Conservation (phyloP, 1,140 invertebrate genomes). For the Ceratina calcarata region DNA sequence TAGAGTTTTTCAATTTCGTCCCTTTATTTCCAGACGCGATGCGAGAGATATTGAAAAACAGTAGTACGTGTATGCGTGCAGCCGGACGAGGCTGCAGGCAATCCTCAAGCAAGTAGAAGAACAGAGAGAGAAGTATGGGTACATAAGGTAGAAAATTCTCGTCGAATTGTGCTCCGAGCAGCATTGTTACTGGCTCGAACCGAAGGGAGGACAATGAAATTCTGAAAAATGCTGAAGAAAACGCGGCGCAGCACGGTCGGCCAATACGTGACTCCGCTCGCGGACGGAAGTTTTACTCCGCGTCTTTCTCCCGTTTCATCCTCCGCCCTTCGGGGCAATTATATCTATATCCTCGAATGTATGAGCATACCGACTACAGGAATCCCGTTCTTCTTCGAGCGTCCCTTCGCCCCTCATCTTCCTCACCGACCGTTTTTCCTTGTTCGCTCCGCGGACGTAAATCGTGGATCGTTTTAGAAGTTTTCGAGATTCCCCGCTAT, state of each 20-base stretch:
- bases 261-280: conserved; percentile 32
- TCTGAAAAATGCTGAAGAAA: conserved; percentile 51
- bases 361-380: conserved; percentile 16
- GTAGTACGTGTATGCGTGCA: neutral
- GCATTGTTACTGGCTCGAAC: conserved; percentile 55
- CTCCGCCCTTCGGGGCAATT: conserved; percentile 46
- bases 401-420: neutral
- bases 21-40: neutral
- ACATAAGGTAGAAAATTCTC: conserved; percentile 60
- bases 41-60: conserved; percentile 34
- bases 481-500: conserved; percentile 6
- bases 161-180: conserved; percentile 50
- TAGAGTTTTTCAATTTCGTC: neutral
- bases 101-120: neutral
- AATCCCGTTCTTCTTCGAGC: neutral
- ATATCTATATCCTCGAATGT: conserved; percentile 29
- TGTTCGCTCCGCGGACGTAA: neutral
- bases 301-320: neutral
- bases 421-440: too few species aligned
- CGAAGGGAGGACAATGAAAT: conserved; percentile 60
- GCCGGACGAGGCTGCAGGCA: neutral
- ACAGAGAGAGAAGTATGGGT: conserved; percentile 19
- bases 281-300: conserved; percentile 44
- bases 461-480: conserved; percentile 6
- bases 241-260: conserved; percentile 2